Base-by-base conservation (phyloP, 1,140 invertebrate genomes). In the Palaemon carinicauda region DNA sequence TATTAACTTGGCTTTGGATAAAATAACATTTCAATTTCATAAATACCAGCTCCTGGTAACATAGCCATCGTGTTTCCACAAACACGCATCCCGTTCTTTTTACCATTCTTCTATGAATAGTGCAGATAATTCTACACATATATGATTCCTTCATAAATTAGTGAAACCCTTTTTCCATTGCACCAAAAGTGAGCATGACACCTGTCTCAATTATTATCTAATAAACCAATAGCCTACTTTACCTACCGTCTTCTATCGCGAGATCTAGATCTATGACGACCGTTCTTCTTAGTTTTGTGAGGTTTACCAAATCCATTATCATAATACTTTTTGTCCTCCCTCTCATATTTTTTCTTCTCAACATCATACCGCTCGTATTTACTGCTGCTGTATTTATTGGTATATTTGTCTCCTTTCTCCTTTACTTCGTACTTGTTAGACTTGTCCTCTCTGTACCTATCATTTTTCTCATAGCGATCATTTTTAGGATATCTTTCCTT, bases 281-380 rank as follows among this genome's bases (percentile, higher is more conserved):
- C 84, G 24, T 86, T 86, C 60, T 86, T 86, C 31, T 86, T 86
- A 12, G 84, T 60, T 73, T 86, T 86, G 60, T 86, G 84, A 12
- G 84, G 84, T 53, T 86, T 86, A 27, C 84, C 84, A 41, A 86
- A 86, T 24, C 84, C 84, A 31, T 86, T 86, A 21, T 86, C 84
- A 27, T 86, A 86, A 56, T 86, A 86, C 52, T 86, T 86, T 71
- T 86, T 86, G 50, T 86, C 84, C 27, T 86, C 84, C 21, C 84
- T 51, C 9, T 86, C 84, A 14, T 86, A 86, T 51, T 86, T 86
- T 29, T 86, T 86, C 78, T 86, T 86, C 9, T 86, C 84, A 12
- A 51, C 50, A 3, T 80, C 84, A 17, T 86, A 86, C 3, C 84
- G 54, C 50, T 86, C 84, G 10, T 80, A 86, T 65, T 86, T 86